Percentiles rank a stretch among this genome's conserved stretches.
phyloP scores from a whole-genome alignment of 1,140 invertebrate species.

The Hesperophylax magnus region DNA sequence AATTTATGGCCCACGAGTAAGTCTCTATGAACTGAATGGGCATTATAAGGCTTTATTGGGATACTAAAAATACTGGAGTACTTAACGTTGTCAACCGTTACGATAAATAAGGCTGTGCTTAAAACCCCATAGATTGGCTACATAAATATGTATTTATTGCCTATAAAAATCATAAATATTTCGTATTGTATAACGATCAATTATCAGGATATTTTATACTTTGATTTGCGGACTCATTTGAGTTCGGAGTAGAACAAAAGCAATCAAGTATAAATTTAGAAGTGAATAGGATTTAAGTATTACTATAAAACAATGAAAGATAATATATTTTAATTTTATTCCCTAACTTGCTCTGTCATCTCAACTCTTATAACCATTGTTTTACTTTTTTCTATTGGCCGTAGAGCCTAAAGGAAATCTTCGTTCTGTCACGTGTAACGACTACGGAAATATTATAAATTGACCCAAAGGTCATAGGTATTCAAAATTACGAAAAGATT shows the following conservation, averaged over 20 bases:
- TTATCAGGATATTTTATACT: neutral
- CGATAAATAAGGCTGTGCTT: constrained; percentile 16
- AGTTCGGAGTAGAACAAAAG: neutral
- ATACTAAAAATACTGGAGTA: constrained; percentile 23
- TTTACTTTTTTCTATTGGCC: too few species aligned
- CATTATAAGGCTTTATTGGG: constrained; percentile 27
- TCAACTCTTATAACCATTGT: too few species aligned
- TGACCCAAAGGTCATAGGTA: too few species aligned
- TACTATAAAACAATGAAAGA: too few species aligned
- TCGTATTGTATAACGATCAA: neutral
- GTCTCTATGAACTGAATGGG: constrained; percentile 9
- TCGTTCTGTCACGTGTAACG: too few species aligned
- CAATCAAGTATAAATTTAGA: neutral
- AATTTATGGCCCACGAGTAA: constrained; percentile 11
- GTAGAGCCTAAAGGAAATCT: too few species aligned
- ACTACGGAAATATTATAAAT: too few species aligned
- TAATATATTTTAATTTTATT: too few species aligned
- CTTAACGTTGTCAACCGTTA: constrained; percentile 18
- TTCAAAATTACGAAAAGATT: too few species aligned
- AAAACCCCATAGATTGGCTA: constrained; percentile 1
- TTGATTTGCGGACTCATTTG: neutral
- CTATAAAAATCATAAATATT: neutral
- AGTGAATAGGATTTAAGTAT: neutral
- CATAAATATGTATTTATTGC: constrained; percentile 11
- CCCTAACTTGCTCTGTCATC: too few species aligned